Percentiles rank a stretch among this genome's conserved stretches.
Evolutionary conservation across 2,888 invertebrate species (phyloP).

Genomic region (Andrena chrysosceles): DNA sequence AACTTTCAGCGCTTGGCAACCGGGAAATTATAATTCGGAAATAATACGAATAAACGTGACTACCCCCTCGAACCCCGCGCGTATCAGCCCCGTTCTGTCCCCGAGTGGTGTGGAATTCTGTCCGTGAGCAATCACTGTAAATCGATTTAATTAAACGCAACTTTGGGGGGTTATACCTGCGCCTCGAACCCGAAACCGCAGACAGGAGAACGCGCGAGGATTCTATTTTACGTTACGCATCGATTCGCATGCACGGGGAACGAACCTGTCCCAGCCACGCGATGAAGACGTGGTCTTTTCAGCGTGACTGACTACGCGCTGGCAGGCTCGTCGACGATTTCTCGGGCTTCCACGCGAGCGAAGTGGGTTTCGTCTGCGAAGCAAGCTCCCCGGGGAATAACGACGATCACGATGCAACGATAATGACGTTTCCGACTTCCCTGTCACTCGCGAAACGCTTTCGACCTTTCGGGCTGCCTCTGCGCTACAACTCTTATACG

Average conservation of each 20-base stretch:
- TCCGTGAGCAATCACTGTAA: not conserved
- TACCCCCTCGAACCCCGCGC: too few species aligned
- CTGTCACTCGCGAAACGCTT: conserved; percentile 27
- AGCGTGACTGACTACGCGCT: not conserved
- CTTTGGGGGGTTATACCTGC: not conserved
- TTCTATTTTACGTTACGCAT: not conserved
- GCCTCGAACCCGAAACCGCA: not conserved
- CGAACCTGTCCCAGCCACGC: conserved; percentile 2
- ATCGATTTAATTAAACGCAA: conserved; percentile 23
- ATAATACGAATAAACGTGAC: not conserved
- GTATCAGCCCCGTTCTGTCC: too few species aligned
- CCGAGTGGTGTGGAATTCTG: not conserved
- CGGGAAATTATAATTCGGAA: not conserved
- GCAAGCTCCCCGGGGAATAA: conserved; percentile 41
- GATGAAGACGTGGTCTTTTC: conserved; percentile 23
- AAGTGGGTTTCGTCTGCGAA: conserved; percentile 56
- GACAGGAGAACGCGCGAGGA: not conserved
- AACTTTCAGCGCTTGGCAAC: not conserved
- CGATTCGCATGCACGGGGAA: conserved; percentile 25
- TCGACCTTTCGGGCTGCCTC: not conserved
- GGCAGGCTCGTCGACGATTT: conserved; percentile 53
- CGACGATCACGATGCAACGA: conserved; percentile 47
- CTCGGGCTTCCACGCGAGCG: conserved; percentile 67
- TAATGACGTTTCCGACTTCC: conserved; percentile 48
- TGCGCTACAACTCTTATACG: not conserved